Conservation (phyloP, 2,113 vertebrate species). For the Neoarius graeffei region DNA sequence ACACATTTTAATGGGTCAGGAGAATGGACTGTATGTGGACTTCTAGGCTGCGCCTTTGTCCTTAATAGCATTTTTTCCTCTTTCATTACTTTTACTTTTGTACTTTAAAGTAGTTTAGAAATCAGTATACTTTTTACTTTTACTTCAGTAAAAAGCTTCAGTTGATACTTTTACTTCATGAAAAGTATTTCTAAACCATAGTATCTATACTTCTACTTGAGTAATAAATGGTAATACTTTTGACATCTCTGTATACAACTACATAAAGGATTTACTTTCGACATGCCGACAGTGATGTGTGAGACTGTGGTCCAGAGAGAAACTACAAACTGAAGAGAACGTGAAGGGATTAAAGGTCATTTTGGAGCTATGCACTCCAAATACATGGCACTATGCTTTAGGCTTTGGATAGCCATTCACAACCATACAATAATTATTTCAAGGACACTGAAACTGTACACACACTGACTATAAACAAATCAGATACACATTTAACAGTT, state of each 20-base stretch:
- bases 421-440: not conserved
- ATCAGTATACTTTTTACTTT: no score
- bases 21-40: no score
- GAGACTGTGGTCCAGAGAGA: not conserved
- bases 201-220: no score
- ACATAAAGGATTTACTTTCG: not conserved
- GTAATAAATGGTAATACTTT: no score
- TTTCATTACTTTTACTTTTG: no score
- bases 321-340: not conserved
- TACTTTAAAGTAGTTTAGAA: no score
- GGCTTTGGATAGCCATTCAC: not conserved
- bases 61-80: no score
- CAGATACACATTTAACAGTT: not conserved
- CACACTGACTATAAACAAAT: not conserved
- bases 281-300: not conserved
- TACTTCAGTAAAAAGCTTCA: no score
- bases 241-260: not conserved
- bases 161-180: no score
- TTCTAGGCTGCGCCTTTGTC: no score
- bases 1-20: no score
- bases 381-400: not conserved
- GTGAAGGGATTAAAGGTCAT: not conserved
- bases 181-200: no score
- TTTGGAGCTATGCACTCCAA: not conserved
- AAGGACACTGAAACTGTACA: not conserved